Conservation (phyloP, 2,113 vertebrate genomes). For the Salvelinus namaycush region DNA sequence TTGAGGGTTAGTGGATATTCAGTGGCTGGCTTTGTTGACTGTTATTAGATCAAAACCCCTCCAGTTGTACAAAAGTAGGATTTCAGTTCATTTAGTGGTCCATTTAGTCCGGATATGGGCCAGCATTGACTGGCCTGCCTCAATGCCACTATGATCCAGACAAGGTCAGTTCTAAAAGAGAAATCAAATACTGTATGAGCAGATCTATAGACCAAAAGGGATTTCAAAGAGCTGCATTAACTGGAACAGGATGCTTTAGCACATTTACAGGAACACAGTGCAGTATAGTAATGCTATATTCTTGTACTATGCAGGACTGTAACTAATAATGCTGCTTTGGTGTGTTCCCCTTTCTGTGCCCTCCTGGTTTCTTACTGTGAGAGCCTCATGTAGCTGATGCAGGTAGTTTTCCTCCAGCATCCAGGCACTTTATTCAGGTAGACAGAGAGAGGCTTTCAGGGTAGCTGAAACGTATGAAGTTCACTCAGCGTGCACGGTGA, state of each 20-base stretch:
- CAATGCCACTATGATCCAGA: neutral
- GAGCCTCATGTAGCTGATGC: conserved; percentile 19
- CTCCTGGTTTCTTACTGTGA: neutral
- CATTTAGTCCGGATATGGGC: neutral
- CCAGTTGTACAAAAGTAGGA: neutral
- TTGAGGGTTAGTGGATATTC: neutral
- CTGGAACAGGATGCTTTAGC: neutral
- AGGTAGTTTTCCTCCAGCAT: conserved; percentile 10
- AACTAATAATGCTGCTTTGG: neutral
- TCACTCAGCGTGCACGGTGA: conserved; percentile 11
- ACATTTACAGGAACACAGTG: neutral
- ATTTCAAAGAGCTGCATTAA: conserved; percentile 1
- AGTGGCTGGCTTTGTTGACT: neutral
- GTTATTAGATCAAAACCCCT: neutral
- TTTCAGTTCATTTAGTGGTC: neutral
- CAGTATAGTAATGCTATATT: neutral
- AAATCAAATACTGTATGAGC: neutral
- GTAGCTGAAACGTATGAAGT: neutral
- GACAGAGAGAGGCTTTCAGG: neutral
- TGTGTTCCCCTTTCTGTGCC: neutral
- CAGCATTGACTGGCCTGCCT: neutral
- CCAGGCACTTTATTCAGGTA: conserved; percentile 13
- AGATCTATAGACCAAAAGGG: neutral
- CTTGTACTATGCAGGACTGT: neutral
- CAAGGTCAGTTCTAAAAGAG: neutral